These are phyloP conservation scores for Ectobius pallidus DNA, from an alignment of 2,888 invertebrate species.

Conservation along the genomic window DNA sequence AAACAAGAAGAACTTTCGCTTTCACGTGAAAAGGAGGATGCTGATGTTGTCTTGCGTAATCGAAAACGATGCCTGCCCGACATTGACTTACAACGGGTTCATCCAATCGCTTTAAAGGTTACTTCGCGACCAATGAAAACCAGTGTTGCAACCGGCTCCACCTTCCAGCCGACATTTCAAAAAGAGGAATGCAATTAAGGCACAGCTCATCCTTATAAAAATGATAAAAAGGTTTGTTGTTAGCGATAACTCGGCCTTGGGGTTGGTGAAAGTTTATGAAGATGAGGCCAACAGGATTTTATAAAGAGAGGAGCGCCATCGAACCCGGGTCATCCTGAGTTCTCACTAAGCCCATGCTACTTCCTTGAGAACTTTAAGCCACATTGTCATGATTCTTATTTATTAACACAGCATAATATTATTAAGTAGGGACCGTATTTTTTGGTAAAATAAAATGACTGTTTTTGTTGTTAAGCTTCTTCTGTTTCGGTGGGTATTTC, in stretches of 20 bases:
- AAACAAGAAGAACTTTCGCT: too few species aligned
- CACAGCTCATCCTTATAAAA: not conserved
- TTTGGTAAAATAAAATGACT: too few species aligned
- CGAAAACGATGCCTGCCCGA: not conserved
- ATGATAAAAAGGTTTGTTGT: constrained; percentile 15
- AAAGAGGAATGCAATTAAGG: constrained; percentile 27
- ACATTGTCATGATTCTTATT: too few species aligned
- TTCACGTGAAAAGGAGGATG: too few species aligned
- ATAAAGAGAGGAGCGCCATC: not conserved
- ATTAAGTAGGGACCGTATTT: too few species aligned
- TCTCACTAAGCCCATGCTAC: too few species aligned
- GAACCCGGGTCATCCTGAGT: too few species aligned
- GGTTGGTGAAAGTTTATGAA: not conserved
- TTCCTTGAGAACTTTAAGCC: too few species aligned
- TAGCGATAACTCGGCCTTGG: constrained; percentile 2
- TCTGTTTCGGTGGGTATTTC: too few species aligned
- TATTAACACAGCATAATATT: too few species aligned
- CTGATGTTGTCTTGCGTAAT: too few species aligned
- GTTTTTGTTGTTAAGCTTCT: too few species aligned
- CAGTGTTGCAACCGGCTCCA: not conserved
- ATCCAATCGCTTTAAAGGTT: constrained; percentile 13
- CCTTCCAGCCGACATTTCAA: constrained; percentile 16
- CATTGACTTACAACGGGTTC: constrained; percentile 3
- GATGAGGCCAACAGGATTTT: not conserved
- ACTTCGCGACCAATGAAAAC: not conserved